These are phyloP conservation scores for Drosophila helvetica DNA, from an alignment of 2,888 invertebrate genomes.

Conservation along the genomic window DNA sequence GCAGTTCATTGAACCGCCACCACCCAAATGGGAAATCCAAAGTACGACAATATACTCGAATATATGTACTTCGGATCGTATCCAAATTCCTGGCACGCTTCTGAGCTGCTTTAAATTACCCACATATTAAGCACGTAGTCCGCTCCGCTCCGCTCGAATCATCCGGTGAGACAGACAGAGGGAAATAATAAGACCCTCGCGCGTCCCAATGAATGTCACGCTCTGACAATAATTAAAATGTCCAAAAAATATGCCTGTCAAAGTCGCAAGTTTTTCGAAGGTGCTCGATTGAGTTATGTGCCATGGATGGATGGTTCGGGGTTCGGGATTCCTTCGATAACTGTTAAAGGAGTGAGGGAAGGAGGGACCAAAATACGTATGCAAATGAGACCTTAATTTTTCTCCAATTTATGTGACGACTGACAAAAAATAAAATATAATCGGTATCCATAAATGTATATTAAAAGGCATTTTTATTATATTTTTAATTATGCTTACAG, in stretches of 20 bases:
- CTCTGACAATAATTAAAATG: constrained; percentile 77
- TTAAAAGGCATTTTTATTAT: constrained; percentile 45
- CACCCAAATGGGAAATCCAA: constrained; percentile 32
- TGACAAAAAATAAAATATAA: constrained; percentile 42
- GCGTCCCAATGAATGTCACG: constrained; percentile 50
- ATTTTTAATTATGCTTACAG: constrained; percentile 66
- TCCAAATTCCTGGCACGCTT: constrained; percentile 64
- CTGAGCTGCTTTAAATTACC: constrained; percentile 79
- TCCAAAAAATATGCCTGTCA: constrained; percentile 72
- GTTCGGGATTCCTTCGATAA: constrained; percentile 9
- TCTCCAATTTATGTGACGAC: constrained; percentile 61
- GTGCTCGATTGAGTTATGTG: constrained; percentile 65
- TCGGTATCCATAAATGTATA: constrained; percentile 43
- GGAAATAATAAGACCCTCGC: constrained; percentile 30
- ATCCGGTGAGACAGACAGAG: not conserved
- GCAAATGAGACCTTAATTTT: constrained; percentile 74
- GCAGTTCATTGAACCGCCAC: constrained; percentile 71
- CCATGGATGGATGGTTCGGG: constrained; percentile 18
- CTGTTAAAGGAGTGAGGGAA: constrained; percentile 36
- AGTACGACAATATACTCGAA: constrained; percentile 16
- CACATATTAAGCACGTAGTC: constrained; percentile 68
- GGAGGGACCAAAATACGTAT: constrained; percentile 44
- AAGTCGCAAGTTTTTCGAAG: constrained; percentile 51
- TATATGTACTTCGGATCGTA: constrained; percentile 4
- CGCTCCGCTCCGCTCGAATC: not conserved